Conservation (phyloP, 2,113 vertebrate genomes). For the Toxotes jaculatrix region DNA sequence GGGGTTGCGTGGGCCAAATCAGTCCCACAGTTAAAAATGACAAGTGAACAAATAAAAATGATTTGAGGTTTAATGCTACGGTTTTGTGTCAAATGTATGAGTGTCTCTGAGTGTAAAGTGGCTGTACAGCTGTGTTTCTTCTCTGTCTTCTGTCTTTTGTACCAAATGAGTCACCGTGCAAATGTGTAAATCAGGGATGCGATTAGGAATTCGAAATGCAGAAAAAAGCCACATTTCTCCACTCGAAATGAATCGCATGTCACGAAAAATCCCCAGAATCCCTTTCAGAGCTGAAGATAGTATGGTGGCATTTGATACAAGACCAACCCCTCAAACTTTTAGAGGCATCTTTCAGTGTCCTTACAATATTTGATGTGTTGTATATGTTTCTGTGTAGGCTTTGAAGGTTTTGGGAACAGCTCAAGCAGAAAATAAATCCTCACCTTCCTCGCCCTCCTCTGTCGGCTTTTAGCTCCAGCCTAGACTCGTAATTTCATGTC, state of each 20-base stretch:
- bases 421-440: conserved; percentile 9
- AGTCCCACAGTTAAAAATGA: conserved; percentile 48
- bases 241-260: neutral
- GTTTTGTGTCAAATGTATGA: conserved; percentile 49
- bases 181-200: neutral
- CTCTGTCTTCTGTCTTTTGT: neutral
- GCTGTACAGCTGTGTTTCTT: conserved; percentile 15
- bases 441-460: conserved; percentile 21
- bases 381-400: conserved; percentile 29
- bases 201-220: neutral
- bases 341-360: neutral
- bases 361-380: conserved; percentile 4
- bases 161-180: conserved; percentile 23
- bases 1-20: conserved; percentile 47
- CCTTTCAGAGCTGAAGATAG: neutral
- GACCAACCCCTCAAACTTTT: neutral
- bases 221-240: neutral
- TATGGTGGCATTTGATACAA: neutral
- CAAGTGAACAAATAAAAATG: conserved; percentile 70
- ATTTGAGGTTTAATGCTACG: conserved; percentile 58
- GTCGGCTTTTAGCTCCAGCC: conserved; percentile 28
- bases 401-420: conserved; percentile 9
- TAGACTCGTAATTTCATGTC: conserved; percentile 1
- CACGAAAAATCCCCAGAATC: neutral
- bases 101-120: conserved; percentile 6